A percentile compares a stretch with the other conserved stretches of the same genome.
Evolutionary conservation across 2,888 invertebrate genomes (phyloP).

Genomic region (Malachius bipustulatus): DNA sequence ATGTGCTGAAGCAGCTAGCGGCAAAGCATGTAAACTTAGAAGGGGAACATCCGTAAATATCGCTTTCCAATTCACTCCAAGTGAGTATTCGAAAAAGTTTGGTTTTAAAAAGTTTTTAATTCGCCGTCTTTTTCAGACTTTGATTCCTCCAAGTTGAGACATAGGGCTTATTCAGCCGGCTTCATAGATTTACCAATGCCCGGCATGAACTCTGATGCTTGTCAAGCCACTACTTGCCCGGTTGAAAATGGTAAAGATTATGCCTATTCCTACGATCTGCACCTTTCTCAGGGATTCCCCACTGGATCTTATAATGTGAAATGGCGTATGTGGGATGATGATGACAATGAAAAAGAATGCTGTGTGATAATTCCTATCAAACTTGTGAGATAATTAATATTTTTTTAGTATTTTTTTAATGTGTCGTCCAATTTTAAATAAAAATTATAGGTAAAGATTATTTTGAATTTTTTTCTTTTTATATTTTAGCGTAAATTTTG

Average conservation of each 20-base stretch:
- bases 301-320: not conserved
- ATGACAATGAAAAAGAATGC: not conserved
- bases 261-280: not conserved
- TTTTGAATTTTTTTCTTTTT: no score
- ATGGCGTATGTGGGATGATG: not conserved
- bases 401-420: not conserved
- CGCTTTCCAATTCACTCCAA: not conserved
- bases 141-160: not conserved
- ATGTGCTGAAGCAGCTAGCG: not conserved
- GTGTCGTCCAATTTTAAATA: no score
- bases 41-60: not conserved
- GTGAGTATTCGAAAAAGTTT: not conserved
- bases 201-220: not conserved
- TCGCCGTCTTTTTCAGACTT: no score
- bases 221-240: not conserved
- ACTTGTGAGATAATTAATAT: not conserved
- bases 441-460: no score
- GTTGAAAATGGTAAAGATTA: not conserved
- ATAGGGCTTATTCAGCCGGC: not conserved
- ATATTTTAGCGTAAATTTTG: no score
- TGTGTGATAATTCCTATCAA: not conserved
- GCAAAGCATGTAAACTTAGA: not conserved
- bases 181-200: slow-evolving; percentile 1
- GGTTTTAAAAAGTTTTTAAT: no score
- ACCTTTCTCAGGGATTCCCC: not conserved